phyloP scores from a whole-genome alignment of 2,113 vertebrate species.

The Arenaria interpres region DNA sequence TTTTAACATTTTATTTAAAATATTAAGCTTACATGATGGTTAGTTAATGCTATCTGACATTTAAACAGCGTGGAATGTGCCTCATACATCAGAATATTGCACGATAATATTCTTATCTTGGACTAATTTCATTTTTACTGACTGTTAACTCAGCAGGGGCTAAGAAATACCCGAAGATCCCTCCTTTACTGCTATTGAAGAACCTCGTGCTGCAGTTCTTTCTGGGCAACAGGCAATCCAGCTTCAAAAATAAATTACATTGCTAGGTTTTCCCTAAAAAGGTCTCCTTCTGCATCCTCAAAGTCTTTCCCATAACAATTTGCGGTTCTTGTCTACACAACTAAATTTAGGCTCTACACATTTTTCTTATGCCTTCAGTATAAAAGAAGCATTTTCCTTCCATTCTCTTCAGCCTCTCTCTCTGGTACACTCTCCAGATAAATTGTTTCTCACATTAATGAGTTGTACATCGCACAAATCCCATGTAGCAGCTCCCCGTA shows the following conservation, averaged over 20 bases:
- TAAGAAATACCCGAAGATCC: not conserved
- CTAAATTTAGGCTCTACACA: not conserved
- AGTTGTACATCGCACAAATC: constrained; percentile 18
- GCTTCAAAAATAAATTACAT: constrained; percentile 12
- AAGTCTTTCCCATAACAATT: not conserved
- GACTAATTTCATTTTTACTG: not conserved
- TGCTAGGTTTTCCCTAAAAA: not conserved
- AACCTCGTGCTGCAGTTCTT: not conserved
- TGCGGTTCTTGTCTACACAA: not conserved
- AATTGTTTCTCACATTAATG: constrained; percentile 37
- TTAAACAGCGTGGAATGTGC: not conserved
- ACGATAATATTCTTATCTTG: not conserved
- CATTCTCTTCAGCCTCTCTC: not conserved
- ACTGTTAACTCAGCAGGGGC: constrained; percentile 12
- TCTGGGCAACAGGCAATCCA: not conserved
- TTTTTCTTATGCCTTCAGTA: not conserved
- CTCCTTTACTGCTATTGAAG: not conserved
- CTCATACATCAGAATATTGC: not conserved
- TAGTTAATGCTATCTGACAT: not conserved
- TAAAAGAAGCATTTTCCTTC: constrained; percentile 11
- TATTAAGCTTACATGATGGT: not conserved
- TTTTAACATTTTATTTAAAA: not conserved
- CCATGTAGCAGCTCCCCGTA: constrained; percentile 9
- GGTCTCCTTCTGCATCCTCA: not conserved
- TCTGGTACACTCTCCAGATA: not conserved